Conservation (phyloP, 2,888 invertebrate genomes). For the Dynastes hyllus region DNA sequence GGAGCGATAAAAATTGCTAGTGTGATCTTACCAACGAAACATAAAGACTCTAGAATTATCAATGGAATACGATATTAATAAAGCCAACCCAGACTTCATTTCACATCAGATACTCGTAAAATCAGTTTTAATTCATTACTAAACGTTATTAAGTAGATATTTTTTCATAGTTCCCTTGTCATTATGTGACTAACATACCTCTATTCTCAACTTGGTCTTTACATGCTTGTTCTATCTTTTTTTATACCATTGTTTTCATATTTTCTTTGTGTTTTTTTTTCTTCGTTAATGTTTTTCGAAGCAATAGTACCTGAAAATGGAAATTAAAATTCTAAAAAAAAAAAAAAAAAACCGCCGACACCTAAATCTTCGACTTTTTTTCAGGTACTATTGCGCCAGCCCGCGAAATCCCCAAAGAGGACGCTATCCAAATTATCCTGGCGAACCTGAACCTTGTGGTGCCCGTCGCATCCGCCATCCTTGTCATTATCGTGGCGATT, state of each 20-base stretch:
- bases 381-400: conserved; percentile 96
- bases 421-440: conserved; percentile 90
- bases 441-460: conserved; percentile 95
- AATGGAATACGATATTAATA: too few relatives aligned
- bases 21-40: too few relatives aligned
- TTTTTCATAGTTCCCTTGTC: too few relatives aligned
- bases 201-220: background rate
- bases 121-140: too few relatives aligned
- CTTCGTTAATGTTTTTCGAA: conserved; percentile 45
- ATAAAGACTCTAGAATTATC: too few relatives aligned
- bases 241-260: too few relatives aligned
- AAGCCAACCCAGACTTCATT: too few relatives aligned
- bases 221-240: background rate
- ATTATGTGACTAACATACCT: background rate
- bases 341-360: conserved; percentile 28
- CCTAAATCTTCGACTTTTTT: conserved; percentile 69
- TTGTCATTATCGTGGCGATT: conserved; percentile 94
- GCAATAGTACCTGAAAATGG: conserved; percentile 71
- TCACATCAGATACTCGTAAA: too few relatives aligned
- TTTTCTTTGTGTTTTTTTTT: conserved; percentile 8
- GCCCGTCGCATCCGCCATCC: conserved; percentile 91
- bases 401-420: conserved; percentile 89
- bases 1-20: too few relatives aligned
- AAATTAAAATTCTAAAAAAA: conserved; percentile 28
- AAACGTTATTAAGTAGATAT: too few relatives aligned